Base-by-base conservation (phyloP, 2,113 vertebrate genomes). In the Sebastes schlegelii region DNA sequence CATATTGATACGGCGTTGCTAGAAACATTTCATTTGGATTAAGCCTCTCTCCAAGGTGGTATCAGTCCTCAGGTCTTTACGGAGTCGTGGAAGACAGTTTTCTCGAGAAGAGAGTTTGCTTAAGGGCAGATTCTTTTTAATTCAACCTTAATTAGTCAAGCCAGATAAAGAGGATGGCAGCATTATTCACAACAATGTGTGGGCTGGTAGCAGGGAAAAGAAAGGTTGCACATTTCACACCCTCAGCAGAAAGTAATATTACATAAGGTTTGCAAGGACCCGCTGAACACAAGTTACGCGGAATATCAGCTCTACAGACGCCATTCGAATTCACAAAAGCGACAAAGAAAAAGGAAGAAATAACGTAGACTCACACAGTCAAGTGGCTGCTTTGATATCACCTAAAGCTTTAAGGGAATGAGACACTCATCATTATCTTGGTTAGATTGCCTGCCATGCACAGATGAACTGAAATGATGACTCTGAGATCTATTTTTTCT, bases 181-280 rank as follows among this genome's bases (percentile, higher is more conserved):
- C 63, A 52, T 72, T 80, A 63, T 78, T 87, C 74, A 77, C 74
- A 77, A 49, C 58, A 81, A 43, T 54, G 54, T 23, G 70, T 54
- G 2, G 60, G 43, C 13, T 68, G 67, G 43, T 66, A 64, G 67
- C 69, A 73, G 55, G 57, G 60, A 84, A 79, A 80, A 58, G 52
- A 60, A 60, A 77, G 77, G 80, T 86, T 75, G 55, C 79, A 78
- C 65, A 84, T 88, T 83, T 88, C 79, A 85, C 83, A 85, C 75
- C 67, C 83, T 85, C 79, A 87, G 86, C 61, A 82, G 65, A 84
- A 86, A 74, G 71, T 82, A 71, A 71, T 70, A 55, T 82, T 60
- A 58, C 58, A 55, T 62, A 11, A 65, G 65, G 54, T 73, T 84
- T 83, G 74, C 74, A 68, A 45, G 71, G 77, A 80, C 40, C 23